Evolutionary conservation across 2,888 invertebrate species (phyloP).

Genomic region (Campaea margaritaria): DNA sequence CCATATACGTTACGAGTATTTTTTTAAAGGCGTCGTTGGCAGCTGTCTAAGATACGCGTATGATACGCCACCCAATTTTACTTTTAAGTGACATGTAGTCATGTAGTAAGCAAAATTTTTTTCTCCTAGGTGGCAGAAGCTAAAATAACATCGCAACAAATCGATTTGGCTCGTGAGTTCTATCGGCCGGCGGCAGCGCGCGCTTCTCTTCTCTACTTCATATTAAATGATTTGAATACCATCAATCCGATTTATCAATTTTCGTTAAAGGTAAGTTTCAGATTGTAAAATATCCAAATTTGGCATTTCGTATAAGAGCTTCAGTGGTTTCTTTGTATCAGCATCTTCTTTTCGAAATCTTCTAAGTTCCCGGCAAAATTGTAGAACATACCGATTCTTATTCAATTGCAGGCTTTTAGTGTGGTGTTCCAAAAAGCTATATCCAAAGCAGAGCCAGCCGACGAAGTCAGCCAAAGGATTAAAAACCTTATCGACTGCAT

Average conservation of each 20-base stretch:
- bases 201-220: conserved; percentile 97
- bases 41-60: too few species aligned
- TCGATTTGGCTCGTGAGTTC: conserved; percentile 96
- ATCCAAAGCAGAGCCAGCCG: conserved; percentile 92
- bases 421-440: conserved; percentile 99
- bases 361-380: too few species aligned
- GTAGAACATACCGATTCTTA: too few species aligned
- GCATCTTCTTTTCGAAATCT: too few species aligned
- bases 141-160: conserved; percentile 95
- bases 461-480: conserved; percentile 91
- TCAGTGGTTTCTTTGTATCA: too few species aligned
- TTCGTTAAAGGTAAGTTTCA: conserved; percentile 91
- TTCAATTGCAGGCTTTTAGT: conserved; percentile 92
- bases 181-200: conserved; percentile 95
- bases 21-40: too few species aligned
- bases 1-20: too few species aligned
- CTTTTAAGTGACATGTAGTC: too few species aligned
- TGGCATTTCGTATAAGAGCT: too few species aligned
- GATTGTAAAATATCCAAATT: too few species aligned
- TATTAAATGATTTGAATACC: conserved; percentile 96
- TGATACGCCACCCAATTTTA: too few species aligned
- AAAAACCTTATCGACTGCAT: conserved; percentile 97
- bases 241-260: conserved; percentile 99
- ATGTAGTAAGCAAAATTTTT: neutral
- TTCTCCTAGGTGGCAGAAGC: conserved; percentile 90